Conservation (phyloP, 2,888 invertebrate genomes). For the Cremastobaeus sp. region DNA sequence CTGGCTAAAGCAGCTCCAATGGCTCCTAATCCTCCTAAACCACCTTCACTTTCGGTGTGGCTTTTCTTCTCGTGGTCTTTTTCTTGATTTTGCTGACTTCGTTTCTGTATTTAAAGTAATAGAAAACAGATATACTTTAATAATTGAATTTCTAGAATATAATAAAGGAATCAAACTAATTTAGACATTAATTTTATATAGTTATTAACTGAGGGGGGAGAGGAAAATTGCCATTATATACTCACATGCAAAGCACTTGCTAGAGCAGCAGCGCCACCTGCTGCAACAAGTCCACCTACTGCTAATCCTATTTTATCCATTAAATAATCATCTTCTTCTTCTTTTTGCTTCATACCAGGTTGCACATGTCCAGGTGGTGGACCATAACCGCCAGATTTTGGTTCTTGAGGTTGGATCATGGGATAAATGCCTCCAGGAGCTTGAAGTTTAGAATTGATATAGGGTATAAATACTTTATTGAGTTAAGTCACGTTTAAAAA, state of each 20-base stretch:
- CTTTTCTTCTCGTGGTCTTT: constrained; percentile 70
- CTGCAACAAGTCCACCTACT: constrained; percentile 74
- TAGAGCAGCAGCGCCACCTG: constrained; percentile 75
- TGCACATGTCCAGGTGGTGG: constrained; percentile 67
- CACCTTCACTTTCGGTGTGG: constrained; percentile 69
- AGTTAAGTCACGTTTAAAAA: too few relatives aligned
- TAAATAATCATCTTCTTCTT: constrained; percentile 70
- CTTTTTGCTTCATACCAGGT: constrained; percentile 65
- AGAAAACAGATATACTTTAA: too few relatives aligned
- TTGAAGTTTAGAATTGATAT: constrained; percentile 39
- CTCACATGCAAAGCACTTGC: constrained; percentile 73
- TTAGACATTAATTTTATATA: too few relatives aligned
- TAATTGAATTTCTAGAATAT: background rate
- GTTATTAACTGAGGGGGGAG: too few relatives aligned
- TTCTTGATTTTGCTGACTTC: constrained; percentile 64
- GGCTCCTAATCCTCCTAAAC: constrained; percentile 71
- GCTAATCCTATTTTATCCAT: constrained; percentile 75
- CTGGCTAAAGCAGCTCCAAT: constrained; percentile 74
- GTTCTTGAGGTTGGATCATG: constrained; percentile 65
- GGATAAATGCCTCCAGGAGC: constrained; percentile 75
- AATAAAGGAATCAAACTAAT: too few relatives aligned
- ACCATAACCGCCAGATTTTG: constrained; percentile 65
- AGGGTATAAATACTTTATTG: background rate
- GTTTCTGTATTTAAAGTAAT: constrained; percentile 63
- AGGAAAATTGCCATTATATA: too few relatives aligned